Evolutionary conservation across 2,888 invertebrate genomes (phyloP).

Genomic region (Lasioglossum calceatum): DNA sequence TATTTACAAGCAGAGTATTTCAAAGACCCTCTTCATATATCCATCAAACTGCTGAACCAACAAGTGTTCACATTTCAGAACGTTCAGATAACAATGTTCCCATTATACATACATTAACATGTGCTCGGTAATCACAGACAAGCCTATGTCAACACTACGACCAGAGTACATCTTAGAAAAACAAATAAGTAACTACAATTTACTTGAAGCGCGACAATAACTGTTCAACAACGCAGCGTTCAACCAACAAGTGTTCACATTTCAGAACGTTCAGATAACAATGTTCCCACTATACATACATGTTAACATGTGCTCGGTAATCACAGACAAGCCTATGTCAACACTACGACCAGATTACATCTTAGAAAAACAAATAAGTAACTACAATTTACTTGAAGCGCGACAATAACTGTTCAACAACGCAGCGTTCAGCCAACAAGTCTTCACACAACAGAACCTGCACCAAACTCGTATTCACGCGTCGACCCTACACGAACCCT

Average conservation of each 20-base stretch:
- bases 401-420: background rate
- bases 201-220: background rate
- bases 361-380: background rate
- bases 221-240: background rate
- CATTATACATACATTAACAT: background rate
- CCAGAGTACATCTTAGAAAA: background rate
- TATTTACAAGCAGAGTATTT: too few relatives aligned
- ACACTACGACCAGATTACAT: background rate
- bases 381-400: background rate
- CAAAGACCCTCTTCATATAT: background rate
- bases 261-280: background rate
- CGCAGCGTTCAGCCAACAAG: background rate
- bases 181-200: background rate
- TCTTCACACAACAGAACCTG: background rate
- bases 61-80: background rate
- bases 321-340: background rate
- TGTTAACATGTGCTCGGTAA: background rate
- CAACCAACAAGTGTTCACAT: background rate
- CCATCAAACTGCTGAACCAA: background rate
- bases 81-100: background rate
- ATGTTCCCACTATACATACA: background rate
- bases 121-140: background rate
- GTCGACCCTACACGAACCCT: background rate
- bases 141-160: background rate
- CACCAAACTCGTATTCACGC: background rate